Evolutionary conservation across 64 coral and sea anemone species (phyloP).

Genomic region (Hydrozoanthus tunicans): DNA sequence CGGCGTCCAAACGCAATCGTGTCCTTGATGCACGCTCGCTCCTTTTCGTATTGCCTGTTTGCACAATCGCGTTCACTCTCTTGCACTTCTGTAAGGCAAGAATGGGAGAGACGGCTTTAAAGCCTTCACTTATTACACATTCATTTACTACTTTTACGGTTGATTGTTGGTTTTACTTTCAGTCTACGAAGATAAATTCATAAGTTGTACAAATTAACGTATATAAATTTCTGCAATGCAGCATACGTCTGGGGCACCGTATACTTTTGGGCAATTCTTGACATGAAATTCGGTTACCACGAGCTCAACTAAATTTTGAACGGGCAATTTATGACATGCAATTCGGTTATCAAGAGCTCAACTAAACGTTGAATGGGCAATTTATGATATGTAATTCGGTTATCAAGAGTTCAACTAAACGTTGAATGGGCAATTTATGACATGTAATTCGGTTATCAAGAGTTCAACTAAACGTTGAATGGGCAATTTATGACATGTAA

Average conservation of each 20-base stretch:
- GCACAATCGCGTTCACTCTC: slow-evolving; percentile 71
- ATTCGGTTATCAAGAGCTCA: neutral
- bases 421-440: neutral
- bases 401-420: neutral
- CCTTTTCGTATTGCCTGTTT: slow-evolving; percentile 67
- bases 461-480: neutral
- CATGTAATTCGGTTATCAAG: neutral
- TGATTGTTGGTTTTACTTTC: no score
- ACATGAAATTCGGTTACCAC: neutral
- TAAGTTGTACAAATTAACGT: no score
- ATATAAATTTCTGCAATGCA: no score
- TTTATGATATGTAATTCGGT: neutral
- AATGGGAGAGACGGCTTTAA: neutral
- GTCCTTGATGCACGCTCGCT: slow-evolving; percentile 73
- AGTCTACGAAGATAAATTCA: no score
- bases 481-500: neutral
- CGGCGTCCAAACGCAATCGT: slow-evolving; percentile 80
- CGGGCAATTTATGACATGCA: no score
- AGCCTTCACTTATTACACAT: neutral
- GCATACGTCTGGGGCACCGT: no score
- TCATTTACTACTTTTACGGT: no score
- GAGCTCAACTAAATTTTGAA: neutral
- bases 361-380: neutral
- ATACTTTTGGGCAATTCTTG: no score
- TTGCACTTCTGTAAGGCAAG: slow-evolving; percentile 53